Percentiles rank a stretch among this genome's conserved stretches.
Conservation (phyloP, 2,113 vertebrate genomes). For the Apteryx mantelli region DNA sequence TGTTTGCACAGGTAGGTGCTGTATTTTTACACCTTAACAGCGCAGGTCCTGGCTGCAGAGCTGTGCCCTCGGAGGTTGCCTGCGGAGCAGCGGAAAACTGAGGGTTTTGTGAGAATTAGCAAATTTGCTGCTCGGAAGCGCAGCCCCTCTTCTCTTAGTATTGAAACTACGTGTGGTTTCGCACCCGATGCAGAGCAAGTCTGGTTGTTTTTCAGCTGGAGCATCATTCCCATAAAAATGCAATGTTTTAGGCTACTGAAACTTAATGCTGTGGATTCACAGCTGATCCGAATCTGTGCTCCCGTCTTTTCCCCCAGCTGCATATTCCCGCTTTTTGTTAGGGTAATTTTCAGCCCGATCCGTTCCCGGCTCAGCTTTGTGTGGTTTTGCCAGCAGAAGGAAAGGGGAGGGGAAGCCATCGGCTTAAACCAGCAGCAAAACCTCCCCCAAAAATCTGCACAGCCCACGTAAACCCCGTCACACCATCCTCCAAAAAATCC, state of each 20-base stretch:
- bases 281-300: not conserved
- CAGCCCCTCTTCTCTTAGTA: not conserved
- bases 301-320: not conserved
- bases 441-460: too few species aligned
- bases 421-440: too few species aligned
- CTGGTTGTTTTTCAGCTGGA: not conserved
- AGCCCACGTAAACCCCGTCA: too few species aligned
- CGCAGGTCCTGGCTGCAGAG: fast-evolving
- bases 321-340: not conserved
- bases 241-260: not conserved
- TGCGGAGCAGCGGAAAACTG: not conserved
- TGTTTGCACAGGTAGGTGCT: not conserved
- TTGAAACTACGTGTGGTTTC: not conserved
- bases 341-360: not conserved
- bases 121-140: not conserved
- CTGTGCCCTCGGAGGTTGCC: fast-evolving
- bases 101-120: not conserved
- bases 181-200: not conserved
- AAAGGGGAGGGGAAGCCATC: too few species aligned
- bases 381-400: not conserved
- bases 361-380: not conserved
- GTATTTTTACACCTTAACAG: not conserved
- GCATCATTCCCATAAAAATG: fast-evolving
- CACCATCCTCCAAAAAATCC: not conserved
- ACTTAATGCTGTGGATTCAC: too few species aligned